Conservation (phyloP, 2,888 invertebrate species). For the Kryphioiulus occultus region DNA sequence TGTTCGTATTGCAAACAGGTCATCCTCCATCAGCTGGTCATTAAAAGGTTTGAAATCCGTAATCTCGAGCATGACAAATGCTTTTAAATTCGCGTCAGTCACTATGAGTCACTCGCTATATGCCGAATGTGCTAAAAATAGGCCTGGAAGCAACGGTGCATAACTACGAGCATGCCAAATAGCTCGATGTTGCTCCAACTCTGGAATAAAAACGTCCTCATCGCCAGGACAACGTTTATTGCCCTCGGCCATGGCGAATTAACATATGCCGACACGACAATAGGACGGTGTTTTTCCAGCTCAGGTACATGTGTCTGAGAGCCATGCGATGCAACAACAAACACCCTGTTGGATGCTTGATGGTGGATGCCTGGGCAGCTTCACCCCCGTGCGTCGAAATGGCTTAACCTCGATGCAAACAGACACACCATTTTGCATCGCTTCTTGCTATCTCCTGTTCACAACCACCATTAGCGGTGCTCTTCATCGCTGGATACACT, state of each 20-base stretch:
- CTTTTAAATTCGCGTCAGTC: background rate
- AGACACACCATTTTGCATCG: constrained; percentile 29
- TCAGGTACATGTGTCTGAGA: background rate
- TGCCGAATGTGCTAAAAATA: background rate
- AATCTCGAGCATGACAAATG: background rate
- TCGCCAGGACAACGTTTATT: background rate
- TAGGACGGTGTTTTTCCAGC: background rate
- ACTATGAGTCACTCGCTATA: background rate
- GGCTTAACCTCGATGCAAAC: constrained; percentile 39
- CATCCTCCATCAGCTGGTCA: background rate
- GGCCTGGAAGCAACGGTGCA: background rate
- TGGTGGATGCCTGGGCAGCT: background rate
- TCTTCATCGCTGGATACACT: background rate
- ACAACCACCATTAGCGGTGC: constrained; percentile 1
- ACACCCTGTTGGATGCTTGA: background rate
- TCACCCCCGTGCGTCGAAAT: background rate
- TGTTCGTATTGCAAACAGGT: background rate
- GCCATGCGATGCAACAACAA: background rate
- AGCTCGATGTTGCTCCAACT: background rate
- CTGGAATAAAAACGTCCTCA: no score
- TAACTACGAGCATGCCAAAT: background rate
- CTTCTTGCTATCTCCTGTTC: background rate
- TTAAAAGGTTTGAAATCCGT: background rate
- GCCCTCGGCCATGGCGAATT: background rate
- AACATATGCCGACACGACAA: background rate